Conservation (phyloP, 2,113 vertebrate species). For the Orycteropus afer region DNA sequence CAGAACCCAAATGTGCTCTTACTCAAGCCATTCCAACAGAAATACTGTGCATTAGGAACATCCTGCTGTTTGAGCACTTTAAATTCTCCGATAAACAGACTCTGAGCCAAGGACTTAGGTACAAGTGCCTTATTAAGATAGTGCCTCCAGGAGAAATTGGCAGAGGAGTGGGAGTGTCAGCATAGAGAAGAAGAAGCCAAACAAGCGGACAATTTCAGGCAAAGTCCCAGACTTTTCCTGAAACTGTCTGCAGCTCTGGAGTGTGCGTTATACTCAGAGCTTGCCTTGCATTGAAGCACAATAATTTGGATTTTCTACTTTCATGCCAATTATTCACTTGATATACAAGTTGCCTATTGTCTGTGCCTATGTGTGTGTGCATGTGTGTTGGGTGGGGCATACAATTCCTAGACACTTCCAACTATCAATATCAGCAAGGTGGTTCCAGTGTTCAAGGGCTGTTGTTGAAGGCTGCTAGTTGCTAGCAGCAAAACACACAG, state of each 20-base stretch:
- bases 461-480: neutral
- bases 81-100: neutral
- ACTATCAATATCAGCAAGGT: neutral
- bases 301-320: neutral
- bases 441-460: neutral
- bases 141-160: neutral
- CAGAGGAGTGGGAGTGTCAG: neutral
- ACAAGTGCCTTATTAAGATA: slow-evolving; percentile 23
- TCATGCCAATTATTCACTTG: too few species aligned
- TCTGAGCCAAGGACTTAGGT: slow-evolving; percentile 12
- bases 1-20: neutral
- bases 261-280: neutral
- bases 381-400: too few species aligned
- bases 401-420: neutral
- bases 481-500: too few species aligned
- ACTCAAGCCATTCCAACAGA: neutral
- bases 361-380: too few species aligned
- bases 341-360: neutral
- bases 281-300: neutral
- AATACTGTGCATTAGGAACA: neutral
- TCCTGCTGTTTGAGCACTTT: neutral
- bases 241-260: neutral
- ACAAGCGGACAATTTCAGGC: neutral
- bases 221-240: neutral
- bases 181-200: neutral